Evolutionary conservation across 2,888 invertebrate genomes (phyloP), one percentile per base, ranked within the genome.

Genomic region (Oxystoma pomonae): DNA sequence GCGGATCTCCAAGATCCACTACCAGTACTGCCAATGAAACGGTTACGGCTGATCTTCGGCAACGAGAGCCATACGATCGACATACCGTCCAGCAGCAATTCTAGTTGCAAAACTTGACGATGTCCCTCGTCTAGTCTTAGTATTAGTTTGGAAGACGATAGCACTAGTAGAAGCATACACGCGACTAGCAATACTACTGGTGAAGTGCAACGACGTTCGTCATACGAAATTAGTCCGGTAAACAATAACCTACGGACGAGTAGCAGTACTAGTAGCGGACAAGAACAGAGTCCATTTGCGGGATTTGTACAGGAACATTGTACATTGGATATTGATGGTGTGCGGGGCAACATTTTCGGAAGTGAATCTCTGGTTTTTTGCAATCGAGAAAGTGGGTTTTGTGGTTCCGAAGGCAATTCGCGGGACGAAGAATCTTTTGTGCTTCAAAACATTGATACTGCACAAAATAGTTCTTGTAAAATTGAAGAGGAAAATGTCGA

Each of bases 31-130:
- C 90, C 89, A 59, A 90, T 90, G 86, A 95, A 94, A 81, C 87
- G 94, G 75, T 83, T 95, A 78, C 87, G 92, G 76, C 84, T 95
- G 75, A 93, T 92, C 75, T 90, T 94, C 75, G 94, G 94, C 72
- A 92, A 93, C 79, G 94, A 94, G 80, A 90, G 91, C 76, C 90
- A 89, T 77, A 93, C 92, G 77, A 94, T 94, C 77, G 90, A 94
- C 83, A 87, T 94, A 83, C 92, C 94, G 80, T 85, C 90, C 82
- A 87, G 86, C 81, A 83, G 86, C 75, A n/a, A n/a, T n/a, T 82
- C 84, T 76, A 84, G 84, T 56, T 60, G 65, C 22, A 58, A 60
- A 35, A 66, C 62, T 19, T 64, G 64, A 64, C 35, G 35, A 35
- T 12, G 12, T 12, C 12, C 35, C 5, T 35, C 35, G 12, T 35